phyloP scores from a whole-genome alignment of 2,113 vertebrate genomes.

The Heterotis niloticus region DNA sequence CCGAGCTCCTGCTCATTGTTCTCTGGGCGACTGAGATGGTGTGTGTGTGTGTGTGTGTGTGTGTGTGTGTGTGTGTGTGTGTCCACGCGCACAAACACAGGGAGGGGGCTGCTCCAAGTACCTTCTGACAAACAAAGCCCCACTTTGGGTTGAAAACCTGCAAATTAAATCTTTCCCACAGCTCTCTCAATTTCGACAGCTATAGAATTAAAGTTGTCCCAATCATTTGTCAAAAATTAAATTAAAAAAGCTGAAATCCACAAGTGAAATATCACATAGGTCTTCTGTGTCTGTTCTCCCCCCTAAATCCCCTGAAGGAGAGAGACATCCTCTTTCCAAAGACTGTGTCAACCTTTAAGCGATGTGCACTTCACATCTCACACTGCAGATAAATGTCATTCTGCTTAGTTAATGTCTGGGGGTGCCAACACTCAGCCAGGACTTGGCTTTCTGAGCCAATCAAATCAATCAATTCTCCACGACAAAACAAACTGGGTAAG shows the following conservation, averaged over 20 bases:
- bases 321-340: constrained; percentile 13
- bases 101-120: not conserved
- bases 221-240: not conserved
- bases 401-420: constrained; percentile 44
- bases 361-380: constrained; percentile 45
- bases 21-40: constrained; percentile 36
- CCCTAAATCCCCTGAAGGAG: constrained; percentile 38
- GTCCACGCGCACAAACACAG: not conserved
- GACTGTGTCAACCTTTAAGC: constrained; percentile 61
- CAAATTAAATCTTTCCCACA: too few relatives aligned
- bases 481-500: not conserved
- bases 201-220: not conserved
- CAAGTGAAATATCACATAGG: not conserved
- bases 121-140: not conserved
- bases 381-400: constrained; percentile 62
- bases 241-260: constrained; percentile 27
- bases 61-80: not conserved
- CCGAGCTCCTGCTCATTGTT: constrained; percentile 46
- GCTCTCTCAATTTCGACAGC: not conserved
- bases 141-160: too few relatives aligned
- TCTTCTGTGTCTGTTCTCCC: constrained; percentile 25
- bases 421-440: constrained; percentile 13
- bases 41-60: not conserved
- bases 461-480: constrained; percentile 23
- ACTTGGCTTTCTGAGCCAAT: not conserved